Evolutionary conservation across 2,888 invertebrate genomes (phyloP).

Genomic region (Eristalis pertinax): DNA sequence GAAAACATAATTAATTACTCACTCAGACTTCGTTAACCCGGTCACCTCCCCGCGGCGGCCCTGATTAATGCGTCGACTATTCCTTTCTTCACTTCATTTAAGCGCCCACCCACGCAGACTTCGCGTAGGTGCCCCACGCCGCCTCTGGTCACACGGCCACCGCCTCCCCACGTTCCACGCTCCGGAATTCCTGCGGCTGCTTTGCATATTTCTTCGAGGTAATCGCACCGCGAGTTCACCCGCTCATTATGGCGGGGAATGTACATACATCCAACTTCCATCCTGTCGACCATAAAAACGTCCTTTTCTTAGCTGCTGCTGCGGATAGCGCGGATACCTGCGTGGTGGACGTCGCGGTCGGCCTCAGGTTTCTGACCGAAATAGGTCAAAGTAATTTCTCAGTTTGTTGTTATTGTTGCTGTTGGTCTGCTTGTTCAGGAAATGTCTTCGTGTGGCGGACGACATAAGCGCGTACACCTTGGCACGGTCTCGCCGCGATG

Average conservation of each 20-base stretch:
- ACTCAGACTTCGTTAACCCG: constrained; percentile 52
- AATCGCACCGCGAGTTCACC: constrained; percentile 15
- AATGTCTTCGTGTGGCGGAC: constrained; percentile 55
- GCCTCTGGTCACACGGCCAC: not conserved
- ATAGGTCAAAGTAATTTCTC: constrained; percentile 62
- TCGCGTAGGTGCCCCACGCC: not conserved
- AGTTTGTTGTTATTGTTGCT: constrained; percentile 26
- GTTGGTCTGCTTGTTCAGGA: constrained; percentile 37
- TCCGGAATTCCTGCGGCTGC: not conserved
- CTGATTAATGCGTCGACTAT: constrained; percentile 54
- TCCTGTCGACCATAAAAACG: constrained; percentile 58
- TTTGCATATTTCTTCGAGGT: constrained; percentile 44
- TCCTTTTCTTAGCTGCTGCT: constrained; percentile 15
- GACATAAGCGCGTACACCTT: constrained; percentile 40
- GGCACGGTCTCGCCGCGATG: constrained; percentile 6
- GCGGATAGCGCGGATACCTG: constrained; percentile 33
- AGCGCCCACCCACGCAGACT: not conserved
- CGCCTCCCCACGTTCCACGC: not conserved
- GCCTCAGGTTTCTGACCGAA: not conserved
- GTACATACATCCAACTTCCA: constrained; percentile 45
- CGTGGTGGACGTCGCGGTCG: not conserved
- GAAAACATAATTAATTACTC: constrained; percentile 70
- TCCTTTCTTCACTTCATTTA: constrained; percentile 63
- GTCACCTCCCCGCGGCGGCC: not conserved
- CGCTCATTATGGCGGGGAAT: constrained; percentile 52